Conservation (phyloP, 2,888 invertebrate species). For the Cantharis nigra region DNA sequence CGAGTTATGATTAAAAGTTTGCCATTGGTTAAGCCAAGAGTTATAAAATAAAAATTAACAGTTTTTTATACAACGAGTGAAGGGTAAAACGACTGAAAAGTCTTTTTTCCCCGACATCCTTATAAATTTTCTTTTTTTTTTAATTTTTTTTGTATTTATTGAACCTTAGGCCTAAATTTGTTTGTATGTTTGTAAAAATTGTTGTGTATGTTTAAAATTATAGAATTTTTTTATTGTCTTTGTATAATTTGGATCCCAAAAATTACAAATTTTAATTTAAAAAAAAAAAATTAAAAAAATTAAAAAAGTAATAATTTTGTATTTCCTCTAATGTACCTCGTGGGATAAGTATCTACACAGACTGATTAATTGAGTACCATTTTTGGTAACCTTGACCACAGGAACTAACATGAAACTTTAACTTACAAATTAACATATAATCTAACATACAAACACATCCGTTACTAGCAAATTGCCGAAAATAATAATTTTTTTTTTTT, state of each 20-base stretch:
- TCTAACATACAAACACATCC: background rate
- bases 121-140: background rate
- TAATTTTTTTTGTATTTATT: background rate
- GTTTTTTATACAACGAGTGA: background rate
- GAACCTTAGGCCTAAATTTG: background rate
- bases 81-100: too few relatives aligned
- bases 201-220: background rate
- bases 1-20: constrained; percentile 63
- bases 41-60: background rate
- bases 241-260: too few relatives aligned
- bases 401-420: background rate
- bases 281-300: too few relatives aligned
- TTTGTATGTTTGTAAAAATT: background rate
- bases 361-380: background rate
- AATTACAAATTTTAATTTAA: too few relatives aligned
- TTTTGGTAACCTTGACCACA: background rate
- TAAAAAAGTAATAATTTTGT: too few relatives aligned
- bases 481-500: background rate
- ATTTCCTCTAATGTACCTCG: background rate
- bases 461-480: background rate
- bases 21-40: background rate
- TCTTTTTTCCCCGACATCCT: background rate
- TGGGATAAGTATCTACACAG: background rate
- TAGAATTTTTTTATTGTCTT: background rate
- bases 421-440: background rate